Base-by-base conservation (phyloP, 2,888 invertebrate species). In the Dromius quadrimaculatus region DNA sequence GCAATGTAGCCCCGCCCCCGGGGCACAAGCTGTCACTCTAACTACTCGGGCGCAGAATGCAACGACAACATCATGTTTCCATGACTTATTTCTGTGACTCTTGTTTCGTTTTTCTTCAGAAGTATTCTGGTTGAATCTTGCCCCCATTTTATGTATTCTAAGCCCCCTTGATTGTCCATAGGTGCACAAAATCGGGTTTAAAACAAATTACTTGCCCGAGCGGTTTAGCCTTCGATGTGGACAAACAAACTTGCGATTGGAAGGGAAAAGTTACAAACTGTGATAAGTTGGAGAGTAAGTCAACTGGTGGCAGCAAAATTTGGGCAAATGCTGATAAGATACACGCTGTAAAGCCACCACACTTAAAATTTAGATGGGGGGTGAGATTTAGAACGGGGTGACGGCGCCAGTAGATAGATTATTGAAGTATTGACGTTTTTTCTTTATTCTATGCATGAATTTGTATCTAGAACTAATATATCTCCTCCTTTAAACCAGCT, bases 231-330 rank as follows among this genome's bases (percentile, higher is more conserved):
- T 96, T 96, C 90, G 96, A 96, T 90, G 91, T 96, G 88, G 92
- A 94, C 88, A 95, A 95, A 89, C 96, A 96, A 89, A 96, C 95
- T 85, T 96, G 96, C 88, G 95, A 96, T 90, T 96, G 96, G 96
- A 95, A 95, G 90, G 94, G 94, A 88, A 94, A 95, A 91, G 96
- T 96, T 88, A 90, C 88, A 88, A 95, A 92, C 91, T 96, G 95
- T 91, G 92, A 94, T 89, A 92, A 91, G 87, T 89, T 94, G 85
- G 95, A 95, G 91, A 95, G 95, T 96, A 94, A 95, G 95, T 92
- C 87, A 2, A 20, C 34, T 50, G 50, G 19, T 15, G 57, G 32
- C n/a, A n/a, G n/a, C n/a, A n/a, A n/a, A n/a, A n/a, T n/a, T n/a
- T n/a, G n/a, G n/a, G n/a, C n/a, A 32, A 6, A 32, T 32, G 13